Base-by-base conservation (phyloP, 1,140 invertebrate genomes). In the Nylanderia fulva region DNA sequence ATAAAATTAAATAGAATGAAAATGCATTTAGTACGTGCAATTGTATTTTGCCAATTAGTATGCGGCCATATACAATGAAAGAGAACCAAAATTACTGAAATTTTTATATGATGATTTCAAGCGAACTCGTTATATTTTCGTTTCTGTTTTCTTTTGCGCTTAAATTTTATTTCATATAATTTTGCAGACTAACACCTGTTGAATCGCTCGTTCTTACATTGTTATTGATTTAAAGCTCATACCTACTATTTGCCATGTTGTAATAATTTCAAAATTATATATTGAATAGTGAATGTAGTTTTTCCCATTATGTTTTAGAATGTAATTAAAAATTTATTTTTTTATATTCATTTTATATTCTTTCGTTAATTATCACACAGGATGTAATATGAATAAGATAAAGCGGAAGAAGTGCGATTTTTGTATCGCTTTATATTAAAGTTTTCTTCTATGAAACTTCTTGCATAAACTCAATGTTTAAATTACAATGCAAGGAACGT, bases 181-280 rank as follows among this genome's bases (percentile, higher is more conserved):
- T 88, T 87, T 36, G 52, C 66, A 69, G 74, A 48, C 56, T 71
- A 85, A 61, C 86, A 88, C 87, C 87, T 88, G 87, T 88, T 88
- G 87, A 88, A 85, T 88, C 71, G 64, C 27, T 75, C 27, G 45
- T 54, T 63, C 75, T 82, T 88, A 75, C 61, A 56, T 72, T 84
- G 72, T 21, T 7, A 52, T 74, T 71, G 71, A 85, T n/a, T n/a
- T n/a, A n/a, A n/a, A n/a, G n/a, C n/a, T n/a, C n/a, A n/a, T n/a
- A n/a, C n/a, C n/a, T n/a, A 66, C 42, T n/a, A 58, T 15, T 27
- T 42, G 11, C 8, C 42, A 45, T 11, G 27, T 24, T 66, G 13
- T 36, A 74, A 74, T 64, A 84, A 77, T 77, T 64, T 71, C n/a
- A 61, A 72, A 3, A 66, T 77, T 29, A 52, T 33, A 3, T n/a